phyloP scores from a whole-genome alignment of 2,113 vertebrate genomes.

The Campylomormyrus tamandua region DNA sequence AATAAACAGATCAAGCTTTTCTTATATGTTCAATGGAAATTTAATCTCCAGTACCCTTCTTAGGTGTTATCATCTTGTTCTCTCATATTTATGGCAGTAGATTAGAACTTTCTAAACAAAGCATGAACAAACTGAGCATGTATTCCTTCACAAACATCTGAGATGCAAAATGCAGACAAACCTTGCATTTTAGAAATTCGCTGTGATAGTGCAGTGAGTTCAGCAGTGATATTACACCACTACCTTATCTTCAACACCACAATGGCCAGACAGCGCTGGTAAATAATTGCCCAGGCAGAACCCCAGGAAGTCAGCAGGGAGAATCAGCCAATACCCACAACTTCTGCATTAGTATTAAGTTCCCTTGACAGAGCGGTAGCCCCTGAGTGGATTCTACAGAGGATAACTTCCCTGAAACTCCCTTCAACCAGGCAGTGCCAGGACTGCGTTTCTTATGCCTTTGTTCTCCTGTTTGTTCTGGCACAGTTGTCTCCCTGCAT shows the following conservation, averaged over 20 bases:
- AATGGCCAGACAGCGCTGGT: not conserved
- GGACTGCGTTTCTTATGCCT: not conserved
- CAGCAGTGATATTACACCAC: not conserved
- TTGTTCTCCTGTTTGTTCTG: not conserved
- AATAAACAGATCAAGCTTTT: not conserved
- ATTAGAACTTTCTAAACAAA: not conserved
- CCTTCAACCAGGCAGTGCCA: not conserved
- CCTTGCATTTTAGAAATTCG: not conserved
- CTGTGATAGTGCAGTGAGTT: not conserved
- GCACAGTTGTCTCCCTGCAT: not conserved
- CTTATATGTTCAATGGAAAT: not conserved
- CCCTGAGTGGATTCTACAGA: not conserved
- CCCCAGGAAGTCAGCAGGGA: not conserved
- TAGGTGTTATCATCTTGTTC: not conserved
- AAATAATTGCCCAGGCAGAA: not conserved
- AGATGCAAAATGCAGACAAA: not conserved
- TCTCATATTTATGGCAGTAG: not conserved
- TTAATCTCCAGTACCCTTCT: not conserved
- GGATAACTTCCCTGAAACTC: not conserved
- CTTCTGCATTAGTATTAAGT: not conserved
- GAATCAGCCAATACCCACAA: not conserved
- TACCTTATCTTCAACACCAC: not conserved
- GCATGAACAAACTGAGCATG: not conserved
- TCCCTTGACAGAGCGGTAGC: not conserved
- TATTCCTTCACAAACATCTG: not conserved